A percentile compares a stretch with the other conserved stretches of the same genome.
Evolutionary conservation across 2,888 invertebrate species (phyloP).

Genomic region (Nomada hirtipes): DNA sequence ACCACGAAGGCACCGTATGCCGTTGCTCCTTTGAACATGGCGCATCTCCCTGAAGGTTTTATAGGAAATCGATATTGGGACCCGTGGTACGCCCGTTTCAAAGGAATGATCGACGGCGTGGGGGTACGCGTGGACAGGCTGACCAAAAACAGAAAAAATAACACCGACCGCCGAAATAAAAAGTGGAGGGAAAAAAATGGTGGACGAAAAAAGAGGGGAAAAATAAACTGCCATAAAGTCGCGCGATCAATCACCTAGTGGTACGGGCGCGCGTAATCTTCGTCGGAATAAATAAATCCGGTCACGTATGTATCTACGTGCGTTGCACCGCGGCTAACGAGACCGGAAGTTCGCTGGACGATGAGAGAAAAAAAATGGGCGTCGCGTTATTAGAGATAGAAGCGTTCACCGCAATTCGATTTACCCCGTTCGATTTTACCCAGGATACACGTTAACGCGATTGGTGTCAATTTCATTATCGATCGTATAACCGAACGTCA

Average conservation of each 20-base stretch:
- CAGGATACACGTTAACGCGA: neutral
- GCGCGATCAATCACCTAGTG: constrained; percentile 43
- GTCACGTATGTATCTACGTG: constrained; percentile 44
- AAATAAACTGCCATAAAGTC: constrained; percentile 30
- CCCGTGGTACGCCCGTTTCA: constrained; percentile 42
- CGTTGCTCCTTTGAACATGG: constrained; percentile 53
- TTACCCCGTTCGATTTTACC: constrained; percentile 37
- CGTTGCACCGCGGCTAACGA: constrained; percentile 5
- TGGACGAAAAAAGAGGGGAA: neutral
- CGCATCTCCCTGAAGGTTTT: constrained; percentile 55
- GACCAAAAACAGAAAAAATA: constrained; percentile 11
- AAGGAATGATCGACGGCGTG: constrained; percentile 55
- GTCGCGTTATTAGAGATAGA: constrained; percentile 47
- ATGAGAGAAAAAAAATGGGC: neutral
- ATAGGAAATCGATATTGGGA: constrained; percentile 58
- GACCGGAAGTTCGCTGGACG: neutral
- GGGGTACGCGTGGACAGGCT: constrained; percentile 42
- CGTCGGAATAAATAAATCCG: constrained; percentile 50
- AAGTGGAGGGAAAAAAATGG: neutral
- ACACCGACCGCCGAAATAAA: neutral
- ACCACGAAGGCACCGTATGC: constrained; percentile 45
- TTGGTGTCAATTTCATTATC: constrained; percentile 57
- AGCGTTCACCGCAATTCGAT: constrained; percentile 48
- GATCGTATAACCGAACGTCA: constrained; percentile 61
- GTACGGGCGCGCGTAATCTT: constrained; percentile 30